These are phyloP conservation scores for Anthrax anthrax DNA, from an alignment of 2,888 invertebrate species.

Conservation along the genomic window DNA sequence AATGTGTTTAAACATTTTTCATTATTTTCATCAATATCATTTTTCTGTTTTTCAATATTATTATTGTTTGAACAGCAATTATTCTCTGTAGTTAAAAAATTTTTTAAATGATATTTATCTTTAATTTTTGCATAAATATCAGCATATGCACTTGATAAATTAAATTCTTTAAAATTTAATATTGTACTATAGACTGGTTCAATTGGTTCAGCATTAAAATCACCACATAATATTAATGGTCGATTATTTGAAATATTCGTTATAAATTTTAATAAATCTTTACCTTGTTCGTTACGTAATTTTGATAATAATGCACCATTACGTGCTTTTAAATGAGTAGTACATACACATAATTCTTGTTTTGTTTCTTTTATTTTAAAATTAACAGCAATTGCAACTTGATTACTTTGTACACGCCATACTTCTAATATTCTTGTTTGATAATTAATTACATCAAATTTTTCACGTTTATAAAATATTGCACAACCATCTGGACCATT, in stretches of 20 bases:
- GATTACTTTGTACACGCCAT: constrained; percentile 60
- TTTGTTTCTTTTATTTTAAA: constrained; percentile 41
- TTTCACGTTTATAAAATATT: constrained; percentile 50
- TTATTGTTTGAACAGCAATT: not conserved
- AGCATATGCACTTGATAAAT: constrained; percentile 40
- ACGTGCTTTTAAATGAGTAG: constrained; percentile 61
- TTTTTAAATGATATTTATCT: constrained; percentile 11
- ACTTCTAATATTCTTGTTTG: constrained; percentile 49
- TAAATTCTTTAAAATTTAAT: constrained; percentile 32
- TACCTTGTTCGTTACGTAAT: constrained; percentile 55
- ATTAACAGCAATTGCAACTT: constrained; percentile 47
- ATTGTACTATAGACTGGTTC: constrained; percentile 55
- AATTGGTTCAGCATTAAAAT: constrained; percentile 60
- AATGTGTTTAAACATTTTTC: not conserved
- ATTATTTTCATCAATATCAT: constrained; percentile 3
- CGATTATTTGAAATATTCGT: constrained; percentile 34
- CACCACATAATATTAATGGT: constrained; percentile 54
- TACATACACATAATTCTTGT: constrained; percentile 48
- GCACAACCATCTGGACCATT: constrained; percentile 70
- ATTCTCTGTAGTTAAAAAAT: not conserved
- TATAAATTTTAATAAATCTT: constrained; percentile 46
- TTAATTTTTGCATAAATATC: constrained; percentile 24
- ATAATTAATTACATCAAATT: constrained; percentile 43
- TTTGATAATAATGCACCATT: constrained; percentile 50
- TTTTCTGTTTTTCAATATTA: not conserved